Evolutionary conservation across 2,797 vertebrate species (phyloP), one percentile per base, ranked within the genome.

Genomic region (Vultur gryphus): DNA sequence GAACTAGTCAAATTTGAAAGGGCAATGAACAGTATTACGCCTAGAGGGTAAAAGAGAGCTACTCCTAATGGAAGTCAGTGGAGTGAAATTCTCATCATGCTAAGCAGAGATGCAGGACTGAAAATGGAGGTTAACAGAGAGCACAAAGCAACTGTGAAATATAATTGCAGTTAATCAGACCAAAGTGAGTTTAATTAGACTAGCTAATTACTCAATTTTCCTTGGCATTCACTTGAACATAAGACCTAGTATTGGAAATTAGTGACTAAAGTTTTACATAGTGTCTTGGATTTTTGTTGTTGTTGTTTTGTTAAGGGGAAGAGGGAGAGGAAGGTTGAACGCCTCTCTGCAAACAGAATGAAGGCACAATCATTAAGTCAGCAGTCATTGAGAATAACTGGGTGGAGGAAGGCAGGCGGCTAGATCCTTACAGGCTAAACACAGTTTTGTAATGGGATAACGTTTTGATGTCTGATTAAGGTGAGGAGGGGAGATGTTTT

Each of bases 1-100:
- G 86, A 96, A 61, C 76, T 51, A 91, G 79, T 79, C 35, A 79
- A 20, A 79, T 84, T 78, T 84, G 83, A 96, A 95, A 94, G 49
- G 66, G 35, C 65, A 90, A 48, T 86, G 58, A 92, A 49, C 67
- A 58, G 11, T 49, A 59, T 65, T 54, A 87, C 75, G 72, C 90
- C 69, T 49, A 59, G 41, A 49, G 49, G 79, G 51, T 37, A 48
- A 87, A 80, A 93, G 71, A 89, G 58, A 86, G 14, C 19, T 86
- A 33, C 43, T 93, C 25, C 49, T 86, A 67, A 76, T 84, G 51
- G 64, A 96, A 93, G 52, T 70, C 55, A 77, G 64, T 49, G 61
- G 33, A 87, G 52, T 80, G 57, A 94, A 90, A 87, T 80, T 83
- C 66, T 49, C 39, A 59, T 58, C 57, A 33, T 29, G 20, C 13